A percentile compares a stretch with the other conserved stretches of the same genome.
These are phyloP conservation scores for Siniperca scherzeri DNA, from an alignment of 2,797 vertebrate species.

Conservation along the genomic window DNA sequence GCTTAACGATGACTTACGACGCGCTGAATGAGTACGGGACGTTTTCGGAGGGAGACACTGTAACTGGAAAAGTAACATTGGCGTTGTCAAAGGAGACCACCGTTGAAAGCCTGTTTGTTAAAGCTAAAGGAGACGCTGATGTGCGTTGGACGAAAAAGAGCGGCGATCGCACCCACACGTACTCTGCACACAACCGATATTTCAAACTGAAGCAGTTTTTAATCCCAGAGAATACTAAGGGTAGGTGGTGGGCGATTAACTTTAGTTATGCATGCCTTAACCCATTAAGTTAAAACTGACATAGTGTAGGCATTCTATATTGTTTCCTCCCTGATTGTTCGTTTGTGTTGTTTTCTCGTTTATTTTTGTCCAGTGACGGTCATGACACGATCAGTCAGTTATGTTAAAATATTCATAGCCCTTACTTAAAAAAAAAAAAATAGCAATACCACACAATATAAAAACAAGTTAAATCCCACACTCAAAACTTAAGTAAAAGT, in stretches of 20 bases:
- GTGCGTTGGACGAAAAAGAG: constrained; percentile 89
- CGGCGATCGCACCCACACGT: constrained; percentile 82
- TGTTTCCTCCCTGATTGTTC: neutral
- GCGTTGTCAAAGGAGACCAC: constrained; percentile 88
- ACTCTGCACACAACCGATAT: constrained; percentile 89
- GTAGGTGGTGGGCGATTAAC: constrained; percentile 73
- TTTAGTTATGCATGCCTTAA: constrained; percentile 7
- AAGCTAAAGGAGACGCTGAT: constrained; percentile 90
- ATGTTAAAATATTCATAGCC: too few species aligned
- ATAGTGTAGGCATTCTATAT: neutral
- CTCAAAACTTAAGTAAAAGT: neutral
- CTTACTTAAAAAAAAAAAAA: too few species aligned
- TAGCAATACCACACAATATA: neutral
- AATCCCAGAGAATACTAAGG: constrained; percentile 84
- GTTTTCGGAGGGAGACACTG: constrained; percentile 91
- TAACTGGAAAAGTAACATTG: constrained; percentile 90
- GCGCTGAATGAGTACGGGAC: constrained; percentile 87
- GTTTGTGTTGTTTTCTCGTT: neutral
- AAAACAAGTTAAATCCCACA: neutral
- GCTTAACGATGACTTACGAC: constrained; percentile 89
- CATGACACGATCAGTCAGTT: neutral
- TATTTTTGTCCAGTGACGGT: neutral
- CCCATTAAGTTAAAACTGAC: fast-evolving
- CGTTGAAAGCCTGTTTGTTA: constrained; percentile 88
- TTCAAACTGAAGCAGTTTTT: constrained; percentile 93